Percentiles rank a stretch among this genome's conserved stretches.
Evolutionary conservation across 2,797 vertebrate genomes (phyloP).

Genomic region (Glyptemys insculpta): DNA sequence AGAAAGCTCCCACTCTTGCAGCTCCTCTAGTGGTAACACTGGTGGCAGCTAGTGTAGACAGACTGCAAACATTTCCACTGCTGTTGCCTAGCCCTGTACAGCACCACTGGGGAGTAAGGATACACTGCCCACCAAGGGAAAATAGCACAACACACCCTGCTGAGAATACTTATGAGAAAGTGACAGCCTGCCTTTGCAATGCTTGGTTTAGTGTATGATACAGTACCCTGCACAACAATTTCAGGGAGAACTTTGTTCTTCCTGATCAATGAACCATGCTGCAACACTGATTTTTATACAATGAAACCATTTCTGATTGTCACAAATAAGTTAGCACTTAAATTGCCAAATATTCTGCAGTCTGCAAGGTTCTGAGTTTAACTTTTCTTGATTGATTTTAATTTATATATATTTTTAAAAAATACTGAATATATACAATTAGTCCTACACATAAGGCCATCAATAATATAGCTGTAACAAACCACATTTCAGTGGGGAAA

Average conservation of each 20-base stretch:
- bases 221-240: not conserved
- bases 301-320: not conserved
- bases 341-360: not conserved
- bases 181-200: too few species aligned
- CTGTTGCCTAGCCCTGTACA: too few species aligned
- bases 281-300: not conserved
- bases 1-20: too few species aligned
- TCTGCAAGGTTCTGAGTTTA: not conserved
- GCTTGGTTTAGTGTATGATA: not conserved
- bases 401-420: not conserved
- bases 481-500: too few species aligned
- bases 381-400: not conserved
- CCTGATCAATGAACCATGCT: not conserved
- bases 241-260: not conserved
- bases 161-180: too few species aligned
- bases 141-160: too few species aligned
- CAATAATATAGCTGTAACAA: too few species aligned
- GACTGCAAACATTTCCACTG: too few species aligned
- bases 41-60: too few species aligned
- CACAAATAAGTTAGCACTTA: not conserved
- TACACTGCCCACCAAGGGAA: too few species aligned
- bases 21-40: too few species aligned
- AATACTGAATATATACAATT: not conserved
- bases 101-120: too few species aligned
- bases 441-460: not conserved